These are phyloP conservation scores for Myotis myotis DNA, from an alignment of 2,797 vertebrate genomes.

Conservation along the genomic window DNA sequence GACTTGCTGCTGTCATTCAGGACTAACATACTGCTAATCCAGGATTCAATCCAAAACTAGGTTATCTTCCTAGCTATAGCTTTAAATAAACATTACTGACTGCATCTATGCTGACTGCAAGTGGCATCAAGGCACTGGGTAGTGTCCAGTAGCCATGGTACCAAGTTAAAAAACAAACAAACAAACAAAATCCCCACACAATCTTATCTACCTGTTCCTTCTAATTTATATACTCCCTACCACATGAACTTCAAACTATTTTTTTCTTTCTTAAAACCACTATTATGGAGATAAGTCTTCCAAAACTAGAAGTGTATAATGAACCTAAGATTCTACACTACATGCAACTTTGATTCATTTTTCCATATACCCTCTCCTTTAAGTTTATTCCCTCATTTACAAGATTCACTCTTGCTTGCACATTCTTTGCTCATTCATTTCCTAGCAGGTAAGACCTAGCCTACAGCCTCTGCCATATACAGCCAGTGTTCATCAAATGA, in stretches of 20 bases:
- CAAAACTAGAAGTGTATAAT: background rate
- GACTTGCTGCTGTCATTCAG: background rate
- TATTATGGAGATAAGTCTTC: background rate
- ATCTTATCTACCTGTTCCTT: background rate
- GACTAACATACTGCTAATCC: background rate
- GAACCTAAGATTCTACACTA: background rate
- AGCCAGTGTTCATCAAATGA: background rate
- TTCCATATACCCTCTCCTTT: background rate
- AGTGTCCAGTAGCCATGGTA: background rate
- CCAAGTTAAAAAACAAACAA: background rate
- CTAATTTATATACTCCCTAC: background rate
- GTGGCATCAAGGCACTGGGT: no score
- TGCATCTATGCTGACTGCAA: background rate
- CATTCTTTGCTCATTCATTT: background rate
- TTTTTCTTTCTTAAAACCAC: background rate
- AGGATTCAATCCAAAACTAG: background rate
- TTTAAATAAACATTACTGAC: background rate
- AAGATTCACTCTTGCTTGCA: background rate
- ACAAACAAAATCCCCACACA: background rate
- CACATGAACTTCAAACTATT: background rate
- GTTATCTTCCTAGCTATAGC: background rate
- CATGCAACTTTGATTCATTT: background rate
- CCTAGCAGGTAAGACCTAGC: background rate
- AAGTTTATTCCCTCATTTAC: background rate
- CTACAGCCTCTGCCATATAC: background rate